Evolutionary conservation across 2,888 invertebrate genomes (phyloP), one percentile per base, ranked within the genome.

Genomic region (Agrotis ipsilon): DNA sequence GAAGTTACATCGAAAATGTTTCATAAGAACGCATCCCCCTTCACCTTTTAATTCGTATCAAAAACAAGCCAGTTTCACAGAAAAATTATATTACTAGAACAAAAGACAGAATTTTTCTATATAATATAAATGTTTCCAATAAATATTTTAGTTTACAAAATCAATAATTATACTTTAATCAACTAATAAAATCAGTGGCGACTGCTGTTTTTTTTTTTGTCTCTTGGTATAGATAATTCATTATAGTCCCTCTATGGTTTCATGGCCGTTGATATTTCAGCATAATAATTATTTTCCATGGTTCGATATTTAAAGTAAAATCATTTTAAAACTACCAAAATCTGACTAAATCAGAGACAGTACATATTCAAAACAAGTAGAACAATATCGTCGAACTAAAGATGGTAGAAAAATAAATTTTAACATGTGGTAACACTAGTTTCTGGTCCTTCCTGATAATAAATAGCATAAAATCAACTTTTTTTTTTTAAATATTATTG

Each of bases 21-120:
- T 89, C 89, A 88, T 91, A 92, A 88, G 90, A 91, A 89, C 83
- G 82, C 85, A 83, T 86, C 85, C 89, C 77, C 90, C 86, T 89
- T 87, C 90, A 91, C 91, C 90, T 75, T 70, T 73, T 75, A 75
- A 78, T 77, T 75, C 64, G 68, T 84, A 64, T 76, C 19, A 74
- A 74, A 75, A 69, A 72, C 55, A 75, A 82, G 64, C 58, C 70
- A 75, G 54, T 24, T 62, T 27, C 54, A 72, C 54, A 64, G 19
- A 55, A 55, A 60, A 75, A 21, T 39, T n/a, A 24, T 60, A 54
- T 46, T 18, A 54, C 5, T 43, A 62, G 16, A 32, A 54, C 46
- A 32, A 48, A 64, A 39, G 2, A 51, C 45, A 45, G 1, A 3
- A 74, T 19, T 49, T 73, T 59, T n/a, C n/a, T 43, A 48, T 24